Percentiles rank a stretch among this genome's conserved stretches.
Conservation (phyloP, 2,113 vertebrate genomes). For the Bubalus kerabau region DNA sequence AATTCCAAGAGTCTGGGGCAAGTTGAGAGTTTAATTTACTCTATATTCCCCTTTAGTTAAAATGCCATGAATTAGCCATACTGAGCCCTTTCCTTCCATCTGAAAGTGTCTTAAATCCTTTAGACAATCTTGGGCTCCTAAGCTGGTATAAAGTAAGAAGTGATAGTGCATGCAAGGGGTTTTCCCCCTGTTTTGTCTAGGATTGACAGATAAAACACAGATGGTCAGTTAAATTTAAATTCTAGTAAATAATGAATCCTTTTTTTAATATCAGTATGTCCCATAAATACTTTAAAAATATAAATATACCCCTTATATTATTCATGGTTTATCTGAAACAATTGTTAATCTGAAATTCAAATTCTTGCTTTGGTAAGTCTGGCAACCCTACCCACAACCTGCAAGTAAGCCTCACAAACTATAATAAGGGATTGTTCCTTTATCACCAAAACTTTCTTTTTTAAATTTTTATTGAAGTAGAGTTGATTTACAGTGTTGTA, state of each 20-base stretch:
- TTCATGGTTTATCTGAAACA: neutral
- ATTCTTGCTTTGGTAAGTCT: neutral
- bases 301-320: neutral
- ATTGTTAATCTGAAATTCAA: constrained; percentile 4
- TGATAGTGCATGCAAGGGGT: neutral
- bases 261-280: neutral
- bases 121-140: neutral
- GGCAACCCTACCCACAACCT: neutral
- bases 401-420: neutral
- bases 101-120: neutral
- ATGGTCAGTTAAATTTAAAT: neutral
- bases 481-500: neutral
- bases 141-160: neutral
- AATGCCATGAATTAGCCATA: neutral
- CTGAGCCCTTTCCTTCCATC: neutral
- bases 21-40: neutral
- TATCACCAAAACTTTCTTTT: neutral
- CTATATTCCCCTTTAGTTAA: neutral
- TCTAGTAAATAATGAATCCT: neutral
- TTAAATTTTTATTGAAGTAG: neutral
- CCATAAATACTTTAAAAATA: neutral
- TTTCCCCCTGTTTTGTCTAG: neutral
- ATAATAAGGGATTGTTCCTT: neutral
- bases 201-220: neutral
- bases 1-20: neutral